Percentiles rank a stretch among this genome's conserved stretches.
Evolutionary conservation across 2,797 vertebrate species (phyloP).

Genomic region (Neoniphon sammara): DNA sequence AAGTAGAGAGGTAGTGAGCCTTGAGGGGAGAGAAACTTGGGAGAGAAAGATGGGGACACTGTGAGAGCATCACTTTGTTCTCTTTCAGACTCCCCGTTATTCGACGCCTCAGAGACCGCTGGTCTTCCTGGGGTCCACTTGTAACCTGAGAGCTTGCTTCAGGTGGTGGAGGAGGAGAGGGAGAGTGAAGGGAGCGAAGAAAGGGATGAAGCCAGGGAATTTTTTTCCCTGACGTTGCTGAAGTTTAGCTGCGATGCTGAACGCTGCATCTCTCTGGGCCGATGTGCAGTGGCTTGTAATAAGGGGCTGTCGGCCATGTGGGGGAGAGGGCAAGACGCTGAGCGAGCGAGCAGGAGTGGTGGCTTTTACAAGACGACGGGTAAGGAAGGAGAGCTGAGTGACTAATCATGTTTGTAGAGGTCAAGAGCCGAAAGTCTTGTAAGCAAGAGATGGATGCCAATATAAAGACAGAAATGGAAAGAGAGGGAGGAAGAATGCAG

Average conservation of each 20-base stretch:
- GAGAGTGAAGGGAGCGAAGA: too few species aligned
- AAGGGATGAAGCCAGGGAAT: background rate
- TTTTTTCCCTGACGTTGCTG: constrained; percentile 28
- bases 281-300: background rate
- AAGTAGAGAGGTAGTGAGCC: constrained; percentile 3
- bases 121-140: constrained; percentile 1
- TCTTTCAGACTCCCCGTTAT: constrained; percentile 6
- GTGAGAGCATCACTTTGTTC: constrained; percentile 6
- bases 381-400: constrained; percentile 24
- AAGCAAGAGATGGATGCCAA: constrained; percentile 24
- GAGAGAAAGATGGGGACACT: background rate
- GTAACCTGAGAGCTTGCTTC: constrained; percentile 21
- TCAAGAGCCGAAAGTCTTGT: constrained; percentile 23
- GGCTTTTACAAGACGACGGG: constrained; percentile 1
- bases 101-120: background rate
- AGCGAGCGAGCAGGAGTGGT: constrained; percentile 28
- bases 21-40: too few species aligned
- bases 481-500: constrained; percentile 1
- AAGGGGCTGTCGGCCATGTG: background rate
- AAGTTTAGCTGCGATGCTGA: background rate
- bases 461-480: constrained; percentile 39
- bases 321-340: constrained; percentile 32
- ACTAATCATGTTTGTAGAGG: constrained; percentile 47
- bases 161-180: constrained; percentile 1
- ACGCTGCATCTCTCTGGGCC: constrained; percentile 14